Conservation (phyloP, 2,113 vertebrate species). For the Calonectris borealis region DNA sequence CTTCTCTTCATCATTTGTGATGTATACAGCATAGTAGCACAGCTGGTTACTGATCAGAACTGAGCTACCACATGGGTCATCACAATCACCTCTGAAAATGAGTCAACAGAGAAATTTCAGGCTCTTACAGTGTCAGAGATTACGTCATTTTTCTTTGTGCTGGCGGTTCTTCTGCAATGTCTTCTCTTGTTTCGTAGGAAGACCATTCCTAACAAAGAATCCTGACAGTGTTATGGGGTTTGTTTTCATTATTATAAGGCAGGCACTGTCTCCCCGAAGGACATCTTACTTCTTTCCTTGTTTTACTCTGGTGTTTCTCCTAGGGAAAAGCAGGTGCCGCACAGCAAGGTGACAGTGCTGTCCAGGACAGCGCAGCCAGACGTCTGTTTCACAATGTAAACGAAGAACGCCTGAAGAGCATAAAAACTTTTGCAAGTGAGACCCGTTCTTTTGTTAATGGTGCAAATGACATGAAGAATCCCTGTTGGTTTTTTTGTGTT, state of each 20-base stretch:
- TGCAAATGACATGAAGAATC: not conserved
- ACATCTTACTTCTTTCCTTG: not conserved
- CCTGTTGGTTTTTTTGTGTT: not conserved
- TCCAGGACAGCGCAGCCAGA: slow-evolving; percentile 72
- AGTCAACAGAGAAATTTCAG: not conserved
- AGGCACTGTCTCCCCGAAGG: not conserved
- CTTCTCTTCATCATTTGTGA: not conserved
- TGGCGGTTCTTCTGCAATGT: not conserved
- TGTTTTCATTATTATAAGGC: not conserved
- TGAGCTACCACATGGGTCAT: not conserved
- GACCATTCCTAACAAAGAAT: not conserved
- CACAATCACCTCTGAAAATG: not conserved
- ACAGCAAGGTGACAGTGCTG: slow-evolving; percentile 66
- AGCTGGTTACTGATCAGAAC: not conserved
- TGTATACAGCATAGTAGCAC: not conserved
- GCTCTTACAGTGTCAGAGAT: not conserved
- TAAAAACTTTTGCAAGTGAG: slow-evolving; percentile 79
- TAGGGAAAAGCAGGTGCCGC: slow-evolving; percentile 77
- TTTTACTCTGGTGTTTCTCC: not conserved
- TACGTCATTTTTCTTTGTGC: not conserved
- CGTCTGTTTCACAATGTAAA: slow-evolving; percentile 78
- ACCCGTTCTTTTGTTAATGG: not conserved
- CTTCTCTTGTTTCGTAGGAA: not conserved
- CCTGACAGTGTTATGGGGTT: not conserved
- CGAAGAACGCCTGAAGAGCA: slow-evolving; percentile 74